Evolutionary conservation across 1,140 invertebrate species (phyloP), one percentile per base, ranked within the genome.

Genomic region (Bombus balteatus): DNA sequence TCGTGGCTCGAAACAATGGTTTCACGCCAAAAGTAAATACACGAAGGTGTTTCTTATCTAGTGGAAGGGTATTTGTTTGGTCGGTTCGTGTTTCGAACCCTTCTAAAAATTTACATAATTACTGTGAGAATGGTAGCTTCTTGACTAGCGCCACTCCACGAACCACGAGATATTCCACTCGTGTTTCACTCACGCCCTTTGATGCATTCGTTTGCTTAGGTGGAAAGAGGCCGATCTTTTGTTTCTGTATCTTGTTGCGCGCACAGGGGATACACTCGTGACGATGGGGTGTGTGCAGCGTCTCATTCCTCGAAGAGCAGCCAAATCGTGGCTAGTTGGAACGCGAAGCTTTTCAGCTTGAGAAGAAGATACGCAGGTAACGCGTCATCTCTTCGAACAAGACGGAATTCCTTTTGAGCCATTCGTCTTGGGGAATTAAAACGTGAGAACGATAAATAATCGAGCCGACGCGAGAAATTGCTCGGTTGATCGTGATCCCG

Each of bases 371-470:
- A 37, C 43, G 12, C 32, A 62, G 72, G 62, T 70, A 71, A 74
- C 74, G 34, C 32, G 47, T 13, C 25, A 72, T 32, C 62, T 68
- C 28, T 32, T 34, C 47, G 76, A 78, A 77, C 74, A 66, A 79
- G 71, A 85, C 57, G 47, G 81, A 83, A 89, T 81, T 83, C 71
- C 72, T 82, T 43, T 34, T 34, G 22, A 37, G 41, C 77, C 66
- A 39, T 59, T 59, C 32, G 39, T 18, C 76, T 65, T 62, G 53
- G 72, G 62, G 43, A 37, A 89, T 89, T 81, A 59, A 87, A 89
- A 84, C 88, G 88, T 89, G 88, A 89, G 88, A 89, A 89, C 53
- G 84, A 88, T 87, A 89, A 89, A 89, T 83, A 89, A 87, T 88
- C 81, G 75, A 66, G 47, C 3, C 13, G 41, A 32, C 25, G 28